phyloP scores from a whole-genome alignment of 2,888 invertebrate species.

The Sialis lutaria region DNA sequence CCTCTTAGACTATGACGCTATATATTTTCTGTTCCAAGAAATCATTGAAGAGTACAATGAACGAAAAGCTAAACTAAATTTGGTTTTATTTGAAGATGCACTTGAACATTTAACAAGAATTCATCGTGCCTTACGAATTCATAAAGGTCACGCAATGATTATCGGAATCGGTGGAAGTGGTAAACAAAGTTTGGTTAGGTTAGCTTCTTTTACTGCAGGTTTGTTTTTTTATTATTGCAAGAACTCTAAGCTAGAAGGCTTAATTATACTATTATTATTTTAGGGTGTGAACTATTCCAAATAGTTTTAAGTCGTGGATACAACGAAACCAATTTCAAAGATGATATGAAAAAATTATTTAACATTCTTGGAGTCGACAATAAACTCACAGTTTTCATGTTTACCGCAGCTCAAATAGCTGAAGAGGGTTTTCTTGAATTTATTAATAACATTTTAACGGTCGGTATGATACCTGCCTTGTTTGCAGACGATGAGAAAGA shows the following conservation, averaged over 20 bases:
- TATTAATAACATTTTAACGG: conserved; percentile 82
- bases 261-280: conserved; percentile 3
- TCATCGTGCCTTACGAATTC: conserved; percentile 69
- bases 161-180: conserved; percentile 85
- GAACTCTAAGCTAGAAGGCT: not conserved
- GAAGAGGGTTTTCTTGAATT: conserved; percentile 76
- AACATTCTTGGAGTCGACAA: conserved; percentile 59
- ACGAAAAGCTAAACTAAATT: conserved; percentile 47
- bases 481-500: conserved; percentile 84
- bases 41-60: conserved; percentile 78
- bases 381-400: conserved; percentile 65
- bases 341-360: conserved; percentile 70
- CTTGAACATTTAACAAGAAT: conserved; percentile 78
- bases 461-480: conserved; percentile 72
- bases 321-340: conserved; percentile 64
- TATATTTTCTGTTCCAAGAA: conserved; percentile 79
- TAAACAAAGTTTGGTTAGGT: conserved; percentile 61
- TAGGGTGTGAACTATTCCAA: conserved; percentile 63
- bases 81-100: conserved; percentile 84
- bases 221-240: conserved; percentile 3
- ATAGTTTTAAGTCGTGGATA: conserved; percentile 75
- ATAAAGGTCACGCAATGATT: conserved; percentile 66
- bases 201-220: conserved; percentile 73
- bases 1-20: conserved; percentile 73
- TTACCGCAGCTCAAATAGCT: conserved; percentile 65